phyloP scores from a whole-genome alignment of 1,140 invertebrate genomes.

The Babylonia areolata region DNA sequence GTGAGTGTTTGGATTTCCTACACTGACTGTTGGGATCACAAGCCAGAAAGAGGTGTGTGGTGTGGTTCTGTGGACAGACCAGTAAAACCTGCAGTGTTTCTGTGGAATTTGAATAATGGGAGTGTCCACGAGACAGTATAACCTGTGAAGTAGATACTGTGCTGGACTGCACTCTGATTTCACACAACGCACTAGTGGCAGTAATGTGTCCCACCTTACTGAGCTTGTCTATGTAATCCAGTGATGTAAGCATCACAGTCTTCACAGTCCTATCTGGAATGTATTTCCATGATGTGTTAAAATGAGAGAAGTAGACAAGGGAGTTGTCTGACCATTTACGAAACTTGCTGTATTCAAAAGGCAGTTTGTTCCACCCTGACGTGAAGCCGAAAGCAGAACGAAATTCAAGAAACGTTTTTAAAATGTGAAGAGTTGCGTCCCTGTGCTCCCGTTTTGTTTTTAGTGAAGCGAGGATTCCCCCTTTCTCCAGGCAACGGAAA shows the following conservation, averaged over 20 bases:
- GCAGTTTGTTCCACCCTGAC: background rate
- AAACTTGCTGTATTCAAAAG: background rate
- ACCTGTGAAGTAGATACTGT: background rate
- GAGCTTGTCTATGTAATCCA: background rate
- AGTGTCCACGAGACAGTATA: background rate
- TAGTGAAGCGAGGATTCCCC: background rate
- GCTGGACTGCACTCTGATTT: background rate
- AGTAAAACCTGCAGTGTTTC: background rate
- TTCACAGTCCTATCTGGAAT: background rate
- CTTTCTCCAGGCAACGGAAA: background rate
- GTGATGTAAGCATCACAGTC: background rate
- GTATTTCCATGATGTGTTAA: background rate
- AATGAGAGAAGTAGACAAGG: background rate
- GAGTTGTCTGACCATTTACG: background rate
- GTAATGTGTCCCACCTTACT: background rate
- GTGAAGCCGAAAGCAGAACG: background rate
- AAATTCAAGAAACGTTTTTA: no score
- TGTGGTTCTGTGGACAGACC: background rate
- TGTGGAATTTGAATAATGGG: background rate
- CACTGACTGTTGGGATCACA: background rate
- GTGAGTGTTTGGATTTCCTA: background rate
- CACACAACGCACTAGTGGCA: background rate
- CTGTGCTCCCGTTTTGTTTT: background rate
- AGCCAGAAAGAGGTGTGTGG: background rate
- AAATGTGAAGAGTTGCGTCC: background rate